Conservation (phyloP, 2,113 vertebrate species). For the Indicator indicator region DNA sequence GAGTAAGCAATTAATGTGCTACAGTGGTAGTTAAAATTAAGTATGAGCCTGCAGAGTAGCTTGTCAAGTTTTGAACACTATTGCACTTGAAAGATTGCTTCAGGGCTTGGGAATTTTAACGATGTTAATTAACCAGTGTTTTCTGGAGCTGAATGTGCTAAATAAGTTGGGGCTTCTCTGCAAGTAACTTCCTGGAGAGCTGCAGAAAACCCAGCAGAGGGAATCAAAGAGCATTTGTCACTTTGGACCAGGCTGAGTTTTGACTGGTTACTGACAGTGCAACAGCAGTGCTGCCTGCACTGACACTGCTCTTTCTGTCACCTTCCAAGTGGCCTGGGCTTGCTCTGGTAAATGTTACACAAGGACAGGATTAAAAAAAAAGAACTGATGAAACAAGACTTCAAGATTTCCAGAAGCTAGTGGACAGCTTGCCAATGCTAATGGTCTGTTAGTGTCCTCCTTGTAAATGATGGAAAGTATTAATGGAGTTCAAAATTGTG, state of each 20-base stretch:
- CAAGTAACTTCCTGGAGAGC: slow-evolving; percentile 57
- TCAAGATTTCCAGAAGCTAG: background rate
- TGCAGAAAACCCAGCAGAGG: slow-evolving; percentile 33
- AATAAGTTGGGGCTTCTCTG: slow-evolving; percentile 30
- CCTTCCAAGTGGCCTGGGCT: background rate
- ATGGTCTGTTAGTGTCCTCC: background rate
- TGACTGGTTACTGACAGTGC: background rate
- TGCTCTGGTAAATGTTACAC: background rate
- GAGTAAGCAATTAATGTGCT: slow-evolving; percentile 70
- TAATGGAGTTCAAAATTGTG: background rate
- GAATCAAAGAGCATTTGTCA: slow-evolving; percentile 24
- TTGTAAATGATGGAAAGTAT: background rate
- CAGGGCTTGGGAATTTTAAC: slow-evolving; percentile 67
- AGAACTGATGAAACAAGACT: background rate
- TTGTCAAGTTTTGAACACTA: slow-evolving; percentile 66
- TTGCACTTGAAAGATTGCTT: slow-evolving; percentile 71
- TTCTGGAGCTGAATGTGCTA: slow-evolving; percentile 48
- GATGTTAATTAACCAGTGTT: slow-evolving; percentile 71
- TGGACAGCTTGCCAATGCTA: background rate
- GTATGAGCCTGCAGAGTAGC: slow-evolving; percentile 64
- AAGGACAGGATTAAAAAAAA: background rate
- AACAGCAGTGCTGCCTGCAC: background rate
- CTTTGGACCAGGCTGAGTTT: background rate
- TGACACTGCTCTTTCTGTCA: background rate
- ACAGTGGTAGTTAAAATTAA: slow-evolving; percentile 71